These are phyloP conservation scores for Phrynocephalus versicolor DNA, from an alignment of 2,113 vertebrate genomes.

Conservation along the genomic window DNA sequence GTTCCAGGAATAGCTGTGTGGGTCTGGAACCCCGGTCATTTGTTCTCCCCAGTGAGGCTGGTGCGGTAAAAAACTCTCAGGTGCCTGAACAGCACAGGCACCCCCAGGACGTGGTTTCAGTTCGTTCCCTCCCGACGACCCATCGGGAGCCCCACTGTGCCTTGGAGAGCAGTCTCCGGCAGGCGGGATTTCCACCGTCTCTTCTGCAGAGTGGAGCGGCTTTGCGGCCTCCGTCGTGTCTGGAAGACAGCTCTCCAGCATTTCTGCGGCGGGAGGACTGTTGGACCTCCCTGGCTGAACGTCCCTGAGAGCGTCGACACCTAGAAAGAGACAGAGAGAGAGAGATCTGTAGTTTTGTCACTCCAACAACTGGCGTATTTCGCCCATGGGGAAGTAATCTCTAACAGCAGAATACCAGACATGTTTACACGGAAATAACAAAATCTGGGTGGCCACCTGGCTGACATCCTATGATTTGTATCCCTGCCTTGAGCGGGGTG, in stretches of 20 bases:
- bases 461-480: too few species aligned
- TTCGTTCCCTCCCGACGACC: not conserved
- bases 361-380: not conserved
- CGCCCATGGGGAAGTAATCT: not conserved
- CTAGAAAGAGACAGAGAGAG: not conserved
- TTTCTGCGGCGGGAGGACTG: not conserved
- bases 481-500: too few species aligned
- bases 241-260: not conserved
- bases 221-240: not conserved
- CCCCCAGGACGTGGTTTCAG: not conserved
- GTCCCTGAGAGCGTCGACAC: not conserved
- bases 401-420: not conserved
- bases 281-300: not conserved
- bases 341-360: not conserved
- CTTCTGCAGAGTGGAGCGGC: not conserved
- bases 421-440: too few species aligned
- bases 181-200: not conserved
- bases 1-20: not conserved
- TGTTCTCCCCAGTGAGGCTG: slow-evolving; percentile 1
- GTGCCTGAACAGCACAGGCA: not conserved
- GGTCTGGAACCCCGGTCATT: not conserved
- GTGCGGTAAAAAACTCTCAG: too few species aligned
- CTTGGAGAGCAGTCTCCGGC: too few species aligned
- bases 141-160: not conserved
- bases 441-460: too few species aligned